A percentile compares a stretch with the other conserved stretches of the same genome.
phyloP scores from a whole-genome alignment of 1,140 invertebrate species.

The Cherax destructor region DNA sequence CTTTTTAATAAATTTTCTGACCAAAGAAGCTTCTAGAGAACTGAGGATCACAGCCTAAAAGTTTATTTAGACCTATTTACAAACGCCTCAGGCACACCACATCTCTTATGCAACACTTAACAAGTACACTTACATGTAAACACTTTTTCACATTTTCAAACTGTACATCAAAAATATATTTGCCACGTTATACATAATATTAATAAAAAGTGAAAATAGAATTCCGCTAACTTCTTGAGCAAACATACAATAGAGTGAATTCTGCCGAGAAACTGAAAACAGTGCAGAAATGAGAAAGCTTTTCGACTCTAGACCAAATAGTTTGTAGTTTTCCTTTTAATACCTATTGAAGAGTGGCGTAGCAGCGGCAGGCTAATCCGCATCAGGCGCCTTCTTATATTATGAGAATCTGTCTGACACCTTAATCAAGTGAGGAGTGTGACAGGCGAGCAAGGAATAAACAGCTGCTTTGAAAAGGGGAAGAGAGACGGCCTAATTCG shows the following conservation, averaged over 20 bases:
- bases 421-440: conserved; percentile 34
- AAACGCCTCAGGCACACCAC: conserved; percentile 67
- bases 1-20: conserved; percentile 64
- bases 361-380: conserved; percentile 41
- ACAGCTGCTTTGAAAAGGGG: conserved; percentile 3
- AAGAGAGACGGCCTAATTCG: conserved; percentile 14
- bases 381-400: conserved; percentile 51
- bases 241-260: conserved; percentile 69
- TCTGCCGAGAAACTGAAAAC: conserved; percentile 63
- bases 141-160: conserved; percentile 65
- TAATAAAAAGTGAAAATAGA: conserved; percentile 70
- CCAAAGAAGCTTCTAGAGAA: conserved; percentile 70
- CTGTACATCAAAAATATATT: conserved; percentile 71
- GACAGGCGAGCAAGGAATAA: conserved; percentile 34
- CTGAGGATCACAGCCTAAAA: conserved; percentile 71
- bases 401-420: conserved; percentile 59
- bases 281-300: conserved; percentile 46
- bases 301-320: conserved; percentile 55
- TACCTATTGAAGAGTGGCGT: conserved; percentile 39
- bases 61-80: conserved; percentile 69
- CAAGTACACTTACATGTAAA: conserved; percentile 69
- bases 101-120: conserved; percentile 69
- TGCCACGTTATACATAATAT: conserved; percentile 69
- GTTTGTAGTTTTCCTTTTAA: conserved; percentile 32
- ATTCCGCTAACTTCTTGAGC: conserved; percentile 69